Percentiles rank a stretch among this genome's conserved stretches.
These are phyloP conservation scores for Tinea pellionella DNA, from an alignment of 2,888 invertebrate species.

Conservation along the genomic window DNA sequence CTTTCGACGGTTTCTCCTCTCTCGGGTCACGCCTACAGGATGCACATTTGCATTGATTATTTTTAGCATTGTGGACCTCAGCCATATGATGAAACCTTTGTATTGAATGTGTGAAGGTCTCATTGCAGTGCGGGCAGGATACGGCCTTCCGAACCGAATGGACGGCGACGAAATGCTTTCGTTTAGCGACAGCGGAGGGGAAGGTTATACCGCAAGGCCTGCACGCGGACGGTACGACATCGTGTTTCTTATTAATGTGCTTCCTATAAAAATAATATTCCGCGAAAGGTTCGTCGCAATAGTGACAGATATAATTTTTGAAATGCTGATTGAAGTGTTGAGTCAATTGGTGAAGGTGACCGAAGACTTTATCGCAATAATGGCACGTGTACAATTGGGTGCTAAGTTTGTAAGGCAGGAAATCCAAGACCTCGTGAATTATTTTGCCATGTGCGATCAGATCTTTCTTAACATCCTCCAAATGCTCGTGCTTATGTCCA, in stretches of 20 bases:
- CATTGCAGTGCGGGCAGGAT: conserved; percentile 45
- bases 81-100: conserved; percentile 46
- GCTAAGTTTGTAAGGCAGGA: conserved; percentile 38
- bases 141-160: conserved; percentile 35
- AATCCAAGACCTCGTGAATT: conserved; percentile 28
- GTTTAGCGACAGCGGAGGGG: conserved; percentile 33
- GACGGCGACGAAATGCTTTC: conserved; percentile 38
- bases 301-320: conserved; percentile 49
- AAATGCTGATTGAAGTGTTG: conserved; percentile 42
- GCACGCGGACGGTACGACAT: conserved; percentile 43
- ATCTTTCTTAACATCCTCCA: conserved; percentile 23
- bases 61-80: conserved; percentile 37
- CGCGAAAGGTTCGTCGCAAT: conserved; percentile 44
- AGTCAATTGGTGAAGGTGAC: conserved; percentile 32
- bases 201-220: conserved; percentile 48
- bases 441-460: conserved; percentile 23
- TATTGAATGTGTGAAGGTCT: conserved; percentile 46
- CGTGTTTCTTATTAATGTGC: conserved; percentile 36
- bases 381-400: conserved; percentile 31
- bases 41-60: conserved; percentile 36
- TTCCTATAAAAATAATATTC: conserved; percentile 33
- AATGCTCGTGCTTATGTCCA: conserved; percentile 13
- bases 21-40: too few species aligned
- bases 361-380: conserved; percentile 29
- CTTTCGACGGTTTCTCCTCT: too few species aligned